These are phyloP conservation scores for Lochmaea capreae DNA, from an alignment of 2,888 invertebrate species.

Conservation along the genomic window DNA sequence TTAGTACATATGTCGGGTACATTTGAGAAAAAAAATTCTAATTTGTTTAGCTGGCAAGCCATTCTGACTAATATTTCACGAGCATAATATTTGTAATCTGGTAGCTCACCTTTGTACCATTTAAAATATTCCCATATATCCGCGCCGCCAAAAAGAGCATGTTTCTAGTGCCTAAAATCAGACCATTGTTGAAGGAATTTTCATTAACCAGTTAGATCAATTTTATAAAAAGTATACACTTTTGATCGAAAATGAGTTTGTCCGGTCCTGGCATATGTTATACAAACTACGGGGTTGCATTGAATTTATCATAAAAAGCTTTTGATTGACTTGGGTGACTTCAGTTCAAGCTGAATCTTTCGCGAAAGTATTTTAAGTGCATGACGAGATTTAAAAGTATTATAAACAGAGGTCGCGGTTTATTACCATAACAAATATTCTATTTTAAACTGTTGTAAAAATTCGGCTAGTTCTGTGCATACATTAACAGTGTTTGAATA, in stretches of 20 bases:
- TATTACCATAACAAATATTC: neutral
- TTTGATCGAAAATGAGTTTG: neutral
- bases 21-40: too few relatives aligned
- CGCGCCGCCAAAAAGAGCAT: too few relatives aligned
- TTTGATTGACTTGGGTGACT: slow-evolving; percentile 12
- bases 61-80: too few relatives aligned
- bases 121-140: too few relatives aligned
- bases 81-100: too few relatives aligned
- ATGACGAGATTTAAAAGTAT: neutral
- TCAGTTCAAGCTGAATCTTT: slow-evolving; percentile 16
- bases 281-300: slow-evolving; percentile 23
- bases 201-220: too few relatives aligned
- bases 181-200: too few relatives aligned
- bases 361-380: neutral
- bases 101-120: too few relatives aligned
- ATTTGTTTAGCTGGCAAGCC: too few relatives aligned
- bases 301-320: slow-evolving; percentile 27
- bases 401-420: neutral
- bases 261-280: slow-evolving; percentile 15
- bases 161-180: too few relatives aligned
- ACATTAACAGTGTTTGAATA: neutral
- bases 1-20: too few relatives aligned
- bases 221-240: too few relatives aligned
- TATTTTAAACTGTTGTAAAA: neutral
- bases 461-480: neutral